phyloP scores from a whole-genome alignment of 1,140 invertebrate species.

The Drosophila takahashii region DNA sequence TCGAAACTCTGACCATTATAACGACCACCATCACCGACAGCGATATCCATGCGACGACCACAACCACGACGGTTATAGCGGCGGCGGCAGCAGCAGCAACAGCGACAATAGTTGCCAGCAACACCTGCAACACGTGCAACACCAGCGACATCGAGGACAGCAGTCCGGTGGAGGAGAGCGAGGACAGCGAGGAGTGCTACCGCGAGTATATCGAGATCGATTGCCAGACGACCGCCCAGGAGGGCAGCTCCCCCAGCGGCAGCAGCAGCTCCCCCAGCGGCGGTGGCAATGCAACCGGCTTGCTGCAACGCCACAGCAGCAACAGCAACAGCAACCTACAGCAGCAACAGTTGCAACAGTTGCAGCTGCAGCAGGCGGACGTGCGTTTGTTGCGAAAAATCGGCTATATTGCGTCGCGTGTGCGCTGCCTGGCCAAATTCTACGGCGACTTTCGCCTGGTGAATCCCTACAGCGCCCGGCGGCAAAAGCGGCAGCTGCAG shows the following conservation, averaged over 20 bases:
- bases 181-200: conserved; percentile 33
- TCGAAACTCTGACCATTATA: conserved; percentile 64
- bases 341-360: conserved; percentile 38
- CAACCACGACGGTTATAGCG: conserved; percentile 47
- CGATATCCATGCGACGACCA: conserved; percentile 53
- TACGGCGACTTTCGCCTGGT: conserved; percentile 74
- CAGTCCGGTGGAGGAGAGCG: conserved; percentile 38
- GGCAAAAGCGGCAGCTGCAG: conserved; percentile 74
- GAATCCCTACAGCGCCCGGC: conserved; percentile 78
- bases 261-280: conserved; percentile 32
- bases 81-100: conserved; percentile 43
- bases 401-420: conserved; percentile 79
- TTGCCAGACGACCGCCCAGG: conserved; percentile 32
- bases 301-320: conserved; percentile 36
- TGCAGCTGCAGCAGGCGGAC: conserved; percentile 58
- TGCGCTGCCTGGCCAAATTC: conserved; percentile 73
- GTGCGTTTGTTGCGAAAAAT: conserved; percentile 76
- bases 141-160: conserved; percentile 41
- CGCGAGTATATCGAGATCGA: conserved; percentile 47
- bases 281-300: conserved; percentile 52
- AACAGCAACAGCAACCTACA: conserved; percentile 30
- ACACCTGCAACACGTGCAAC: conserved; percentile 11
- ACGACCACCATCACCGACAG: conserved; percentile 67
- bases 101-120: neutral
- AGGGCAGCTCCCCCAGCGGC: conserved; percentile 15